A percentile compares a stretch with the other conserved stretches of the same genome.
These are phyloP conservation scores for Sycophila sp. DNA, from an alignment of 1,140 invertebrate genomes.

Conservation along the genomic window DNA sequence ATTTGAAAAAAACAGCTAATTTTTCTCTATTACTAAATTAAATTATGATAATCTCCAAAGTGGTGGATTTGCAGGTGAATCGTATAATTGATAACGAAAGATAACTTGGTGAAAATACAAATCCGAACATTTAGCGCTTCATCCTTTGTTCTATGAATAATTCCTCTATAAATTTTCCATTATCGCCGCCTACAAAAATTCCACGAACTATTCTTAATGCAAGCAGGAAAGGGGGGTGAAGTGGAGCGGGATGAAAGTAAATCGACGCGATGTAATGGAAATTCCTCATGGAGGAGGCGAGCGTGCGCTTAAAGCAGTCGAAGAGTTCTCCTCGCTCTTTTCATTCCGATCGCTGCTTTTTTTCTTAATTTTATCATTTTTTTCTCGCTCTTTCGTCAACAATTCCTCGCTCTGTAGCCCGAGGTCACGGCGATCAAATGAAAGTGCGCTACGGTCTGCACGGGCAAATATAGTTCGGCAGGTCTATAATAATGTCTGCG, in stretches of 20 bases:
- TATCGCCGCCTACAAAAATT: constrained; percentile 8
- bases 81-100: background rate
- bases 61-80: background rate
- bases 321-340: constrained; percentile 9
- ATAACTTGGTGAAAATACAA: background rate
- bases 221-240: background rate
- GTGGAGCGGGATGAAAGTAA: background rate
- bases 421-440: background rate
- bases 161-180: constrained; percentile 12
- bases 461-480: background rate
- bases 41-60: too few species aligned
- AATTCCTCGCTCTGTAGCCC: too few species aligned
- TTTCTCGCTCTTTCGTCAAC: background rate
- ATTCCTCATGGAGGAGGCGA: background rate
- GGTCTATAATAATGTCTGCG: background rate
- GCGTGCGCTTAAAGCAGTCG: background rate
- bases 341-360: background rate
- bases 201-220: constrained; percentile 3
- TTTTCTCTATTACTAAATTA: too few species aligned
- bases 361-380: background rate
- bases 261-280: constrained; percentile 25
- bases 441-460: background rate
- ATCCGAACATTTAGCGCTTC: background rate
- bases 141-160: constrained; percentile 1
- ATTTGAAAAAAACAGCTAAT: too few species aligned